Percentiles rank a stretch among this genome's conserved stretches.
Evolutionary conservation across 2,113 vertebrate genomes (phyloP).

Genomic region (Prionailurus viverrinus): DNA sequence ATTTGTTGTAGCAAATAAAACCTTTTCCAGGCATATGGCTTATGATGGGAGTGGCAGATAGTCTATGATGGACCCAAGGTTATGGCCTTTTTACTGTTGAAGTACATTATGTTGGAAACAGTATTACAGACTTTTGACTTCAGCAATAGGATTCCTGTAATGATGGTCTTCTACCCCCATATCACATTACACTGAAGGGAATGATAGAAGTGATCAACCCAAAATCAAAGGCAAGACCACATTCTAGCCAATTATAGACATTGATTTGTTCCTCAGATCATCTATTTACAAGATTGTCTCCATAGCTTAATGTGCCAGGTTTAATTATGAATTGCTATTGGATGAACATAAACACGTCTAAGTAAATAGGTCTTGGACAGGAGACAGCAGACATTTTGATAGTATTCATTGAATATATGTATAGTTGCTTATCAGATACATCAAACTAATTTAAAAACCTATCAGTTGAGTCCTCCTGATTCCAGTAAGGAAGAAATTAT

Average conservation of each 20-base stretch:
- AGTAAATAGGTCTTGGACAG: not conserved
- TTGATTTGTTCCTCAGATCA: conserved; percentile 44
- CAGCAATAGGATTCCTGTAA: not conserved
- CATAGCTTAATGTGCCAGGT: not conserved
- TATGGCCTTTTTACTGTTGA: not conserved
- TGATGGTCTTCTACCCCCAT: too few species aligned
- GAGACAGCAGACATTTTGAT: not conserved
- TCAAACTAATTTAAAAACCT: conserved; percentile 56
- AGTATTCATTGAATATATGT: conserved; percentile 14
- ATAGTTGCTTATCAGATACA: conserved; percentile 52
- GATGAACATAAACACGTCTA: conserved; percentile 29
- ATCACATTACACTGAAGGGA: not conserved
- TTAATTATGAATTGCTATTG: conserved; percentile 53
- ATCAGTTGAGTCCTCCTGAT: not conserved
- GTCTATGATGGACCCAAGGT: not conserved
- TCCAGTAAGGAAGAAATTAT: conserved; percentile 46
- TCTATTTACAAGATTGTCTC: not conserved
- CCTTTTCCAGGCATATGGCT: not conserved
- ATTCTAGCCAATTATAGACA: not conserved
- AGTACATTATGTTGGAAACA: not conserved
- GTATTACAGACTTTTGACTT: not conserved
- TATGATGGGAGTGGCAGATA: not conserved
- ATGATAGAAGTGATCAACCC: not conserved
- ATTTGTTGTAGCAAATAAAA: not conserved
- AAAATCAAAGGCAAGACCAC: not conserved